Percentiles rank a stretch among this genome's conserved stretches.
Conservation (phyloP, 2,888 invertebrate genomes). For the Gymnosoma rotundatum region DNA sequence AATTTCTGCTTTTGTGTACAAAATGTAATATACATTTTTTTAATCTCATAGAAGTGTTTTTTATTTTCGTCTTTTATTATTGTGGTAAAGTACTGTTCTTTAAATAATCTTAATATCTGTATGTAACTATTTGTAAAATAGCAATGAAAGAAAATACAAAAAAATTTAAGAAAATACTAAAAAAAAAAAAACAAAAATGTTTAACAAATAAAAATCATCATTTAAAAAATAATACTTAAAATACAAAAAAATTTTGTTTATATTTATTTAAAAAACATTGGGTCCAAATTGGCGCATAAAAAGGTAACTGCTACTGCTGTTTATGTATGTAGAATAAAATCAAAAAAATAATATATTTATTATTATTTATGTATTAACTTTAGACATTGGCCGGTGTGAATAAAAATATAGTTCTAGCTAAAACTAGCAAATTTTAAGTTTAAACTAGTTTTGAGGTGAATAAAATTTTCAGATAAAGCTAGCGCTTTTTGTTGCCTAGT, state of each 20-base stretch:
- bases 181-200: constrained; percentile 61
- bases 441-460: too few species aligned
- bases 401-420: too few species aligned
- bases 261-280: not conserved
- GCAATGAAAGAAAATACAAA: constrained; percentile 59
- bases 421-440: too few species aligned
- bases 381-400: too few species aligned
- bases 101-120: constrained; percentile 15
- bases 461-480: too few species aligned
- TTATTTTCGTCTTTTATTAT: constrained; percentile 2
- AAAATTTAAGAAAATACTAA: constrained; percentile 54
- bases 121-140: constrained; percentile 52
- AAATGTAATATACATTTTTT: constrained; percentile 66
- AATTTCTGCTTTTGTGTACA: constrained; percentile 46
- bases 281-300: too few species aligned
- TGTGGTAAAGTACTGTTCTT: constrained; percentile 33
- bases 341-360: too few species aligned
- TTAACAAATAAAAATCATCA: constrained; percentile 53
- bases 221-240: constrained; percentile 55
- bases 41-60: constrained; percentile 18
- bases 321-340: too few species aligned
- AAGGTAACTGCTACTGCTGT: too few species aligned
- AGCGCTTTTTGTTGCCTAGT: too few species aligned
- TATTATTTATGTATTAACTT: too few species aligned
- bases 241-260: constrained; percentile 27